These are phyloP conservation scores for Myrmecophaga tridactyla DNA, from an alignment of 2,113 vertebrate genomes.

Conservation along the genomic window DNA sequence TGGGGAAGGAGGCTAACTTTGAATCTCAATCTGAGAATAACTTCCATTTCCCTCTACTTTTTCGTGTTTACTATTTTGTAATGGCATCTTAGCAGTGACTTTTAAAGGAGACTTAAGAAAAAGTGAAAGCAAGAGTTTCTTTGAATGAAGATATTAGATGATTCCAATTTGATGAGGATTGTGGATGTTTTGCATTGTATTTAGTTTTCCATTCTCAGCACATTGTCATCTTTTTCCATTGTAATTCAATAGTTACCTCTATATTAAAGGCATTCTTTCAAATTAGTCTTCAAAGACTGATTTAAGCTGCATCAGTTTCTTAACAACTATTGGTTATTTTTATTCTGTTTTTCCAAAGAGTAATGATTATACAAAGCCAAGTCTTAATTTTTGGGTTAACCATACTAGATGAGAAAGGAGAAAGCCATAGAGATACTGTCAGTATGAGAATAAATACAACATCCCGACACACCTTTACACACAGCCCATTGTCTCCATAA, in stretches of 20 bases:
- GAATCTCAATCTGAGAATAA: not conserved
- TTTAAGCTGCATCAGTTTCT: not conserved
- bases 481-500: accelerated
- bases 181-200: not conserved
- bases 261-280: not conserved
- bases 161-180: not conserved
- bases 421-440: not conserved
- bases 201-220: not conserved
- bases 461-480: too few species aligned
- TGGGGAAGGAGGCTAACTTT: not conserved
- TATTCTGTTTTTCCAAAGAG: not conserved
- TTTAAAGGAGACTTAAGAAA: slow-evolving; percentile 12
- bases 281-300: not conserved
- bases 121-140: not conserved
- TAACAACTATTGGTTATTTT: not conserved
- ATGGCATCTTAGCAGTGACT: not conserved
- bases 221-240: not conserved
- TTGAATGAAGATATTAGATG: not conserved
- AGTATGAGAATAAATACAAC: not conserved
- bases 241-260: not conserved
- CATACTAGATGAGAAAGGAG: slow-evolving; percentile 3
- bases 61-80: not conserved
- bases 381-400: not conserved
- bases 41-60: not conserved
- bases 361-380: not conserved